Conservation (phyloP, 2,113 vertebrate species). For the Megaleporinus macrocephalus region DNA sequence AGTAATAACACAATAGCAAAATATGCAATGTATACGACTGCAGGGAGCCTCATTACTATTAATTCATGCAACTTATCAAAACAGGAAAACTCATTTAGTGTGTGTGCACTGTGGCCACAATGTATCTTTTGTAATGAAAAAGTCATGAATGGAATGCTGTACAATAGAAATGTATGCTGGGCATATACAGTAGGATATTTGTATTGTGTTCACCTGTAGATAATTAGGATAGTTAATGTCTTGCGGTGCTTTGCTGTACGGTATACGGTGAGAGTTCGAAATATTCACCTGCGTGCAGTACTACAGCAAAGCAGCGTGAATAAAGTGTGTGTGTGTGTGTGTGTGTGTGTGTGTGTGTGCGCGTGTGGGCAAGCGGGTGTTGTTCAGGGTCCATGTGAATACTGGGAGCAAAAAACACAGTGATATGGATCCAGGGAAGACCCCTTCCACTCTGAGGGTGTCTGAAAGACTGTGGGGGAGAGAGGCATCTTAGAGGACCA, state of each 20-base stretch:
- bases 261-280: background rate
- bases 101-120: constrained; percentile 1
- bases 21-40: constrained; percentile 57
- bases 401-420: constrained; percentile 16
- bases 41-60: constrained; percentile 63
- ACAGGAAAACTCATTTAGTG: constrained; percentile 29
- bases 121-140: constrained; percentile 35
- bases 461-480: constrained; percentile 49
- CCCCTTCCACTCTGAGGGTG: constrained; percentile 20
- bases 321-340: constrained; percentile 15
- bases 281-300: constrained; percentile 2
- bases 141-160: constrained; percentile 3
- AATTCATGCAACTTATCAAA: constrained; percentile 66
- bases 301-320: constrained; percentile 6
- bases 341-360: constrained; percentile 24
- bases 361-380: background rate
- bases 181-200: background rate
- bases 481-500: constrained; percentile 43
- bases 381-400: background rate
- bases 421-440: constrained; percentile 52
- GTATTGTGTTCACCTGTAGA: constrained; percentile 28
- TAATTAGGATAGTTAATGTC: constrained; percentile 36
- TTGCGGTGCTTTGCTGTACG: background rate
- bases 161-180: constrained; percentile 1
- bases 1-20: constrained; percentile 47